Evolutionary conservation across 2,888 invertebrate genomes (phyloP), one percentile per base, ranked within the genome.

Genomic region (Temnothorax rugatulus): DNA sequence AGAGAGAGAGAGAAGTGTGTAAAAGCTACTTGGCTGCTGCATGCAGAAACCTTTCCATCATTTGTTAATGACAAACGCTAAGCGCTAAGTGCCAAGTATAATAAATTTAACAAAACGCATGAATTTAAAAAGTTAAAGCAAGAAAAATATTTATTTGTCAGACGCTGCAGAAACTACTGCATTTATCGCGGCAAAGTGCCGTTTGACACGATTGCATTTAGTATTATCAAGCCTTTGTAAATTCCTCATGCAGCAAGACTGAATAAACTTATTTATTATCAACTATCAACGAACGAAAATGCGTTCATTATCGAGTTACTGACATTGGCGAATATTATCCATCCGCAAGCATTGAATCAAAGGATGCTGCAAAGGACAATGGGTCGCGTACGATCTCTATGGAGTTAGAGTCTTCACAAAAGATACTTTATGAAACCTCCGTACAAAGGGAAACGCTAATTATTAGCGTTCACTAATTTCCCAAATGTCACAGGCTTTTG

Each of bases 381-480:
- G 75, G 83, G 69, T 68, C 64, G 47, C 52, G 74, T 69, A 85
- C 77, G 83, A 88, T 87, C 85, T 87, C 77, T 69, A 66, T 66
- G 52, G 76, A 82, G 66, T 75, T 63, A 69, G 73, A 41, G 59
- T 61, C 52, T 63, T 71, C 44, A 59, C 66, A 82, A 86, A 87
- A 87, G 90, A 89, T 76, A 79, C 90, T 89, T 88, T 90, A 83
- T 84, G 82, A 68, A 71, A 76, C 44, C n/a, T 34, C 21, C 86
- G 85, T 88, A 86, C 84, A 86, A 85, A 89, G 85, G 64, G 88
- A 90, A 90, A 86, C 87, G 86, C 74, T 91, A 91, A 91, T 91
- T 90, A 91, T 91, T 90, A 90, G 90, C 86, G 81, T 85, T 87
- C 84, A 66, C 89, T 90, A 86, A 87, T 87, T 88, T 84, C 86